Base-by-base conservation (phyloP, 2,797 vertebrate genomes). In the Sebastolobus altivelis region DNA sequence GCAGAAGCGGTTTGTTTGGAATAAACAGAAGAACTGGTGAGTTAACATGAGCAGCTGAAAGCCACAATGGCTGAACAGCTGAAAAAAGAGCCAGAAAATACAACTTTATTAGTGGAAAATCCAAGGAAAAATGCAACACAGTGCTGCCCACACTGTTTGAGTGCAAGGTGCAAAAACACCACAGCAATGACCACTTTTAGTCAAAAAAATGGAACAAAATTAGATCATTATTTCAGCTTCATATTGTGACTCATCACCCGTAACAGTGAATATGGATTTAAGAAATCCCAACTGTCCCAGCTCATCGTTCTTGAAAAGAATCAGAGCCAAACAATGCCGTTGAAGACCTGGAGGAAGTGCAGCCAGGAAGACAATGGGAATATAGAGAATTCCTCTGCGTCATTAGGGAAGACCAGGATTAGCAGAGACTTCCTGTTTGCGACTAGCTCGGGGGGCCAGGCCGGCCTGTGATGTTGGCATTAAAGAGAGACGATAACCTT, bases 401-500 rank as follows among this genome's bases (percentile, higher is more conserved):
- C 93, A 90, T 94, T 94, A 92, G 87, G 82, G 77, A 84, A 83
- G 76, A 85, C 81, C 76, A 31, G 88, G 90, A 92, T 92, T 91
- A 95, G 89, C 90, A 86, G 84, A 82, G 77, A 91, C 91, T 93
- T 95, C 92, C 94, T 94, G 89, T 94, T 94, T 92, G 89, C 8
- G 77, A 87, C 68, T 38, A 73, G 90, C 90, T 89, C 29, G 68
- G 85, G 85, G 85, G 77, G 60, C 81, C 88, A 82, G 83, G 62
- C 74, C 81, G 35, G 86, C 79, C 83, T 92, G 88, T 91, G 87
- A 92, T 89, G 90, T 93, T 74, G 88, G 89, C 84, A 88, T 92
- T 92, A 91, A 93, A 93, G 85, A 61, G 49, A 81, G 76, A 83
- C 49, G 78, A 65, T 87, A 84, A 91, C 87, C 76, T 90, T 77